Percentiles rank a stretch among this genome's conserved stretches.
phyloP scores from a whole-genome alignment of 2,113 vertebrate genomes.

The Ptilonorhynchus violaceus region DNA sequence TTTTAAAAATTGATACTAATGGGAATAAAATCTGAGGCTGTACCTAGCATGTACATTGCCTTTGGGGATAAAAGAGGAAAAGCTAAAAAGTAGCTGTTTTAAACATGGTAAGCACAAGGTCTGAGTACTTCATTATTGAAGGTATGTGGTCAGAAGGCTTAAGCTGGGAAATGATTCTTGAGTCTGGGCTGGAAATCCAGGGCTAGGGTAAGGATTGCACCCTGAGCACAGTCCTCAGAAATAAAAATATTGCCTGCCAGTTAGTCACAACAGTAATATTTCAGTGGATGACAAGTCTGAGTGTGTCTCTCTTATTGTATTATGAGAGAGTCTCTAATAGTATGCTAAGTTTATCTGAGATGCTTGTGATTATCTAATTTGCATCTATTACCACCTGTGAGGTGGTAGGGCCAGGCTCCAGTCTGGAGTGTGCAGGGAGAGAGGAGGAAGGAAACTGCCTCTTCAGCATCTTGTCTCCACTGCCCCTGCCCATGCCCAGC shows the following conservation, averaged over 20 bases:
- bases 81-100: neutral
- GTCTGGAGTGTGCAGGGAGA: neutral
- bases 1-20: neutral
- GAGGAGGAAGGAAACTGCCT: neutral
- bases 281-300: neutral
- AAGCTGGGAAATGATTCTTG: neutral
- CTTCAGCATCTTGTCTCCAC: accelerated
- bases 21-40: neutral
- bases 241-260: neutral
- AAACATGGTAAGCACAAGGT: neutral
- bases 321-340: neutral
- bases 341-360: neutral
- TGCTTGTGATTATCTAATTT: neutral
- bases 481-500: neutral
- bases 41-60: neutral
- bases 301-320: neutral
- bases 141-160: neutral
- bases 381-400: neutral
- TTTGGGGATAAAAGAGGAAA: neutral
- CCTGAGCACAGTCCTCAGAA: neutral
- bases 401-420: neutral
- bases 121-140: neutral
- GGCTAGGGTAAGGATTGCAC: neutral
- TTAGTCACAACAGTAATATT: constrained; percentile 22
- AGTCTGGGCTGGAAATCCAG: neutral